These are phyloP conservation scores for Dicrurus megarhynchus DNA, from an alignment of 2,113 vertebrate species.

Conservation along the genomic window DNA sequence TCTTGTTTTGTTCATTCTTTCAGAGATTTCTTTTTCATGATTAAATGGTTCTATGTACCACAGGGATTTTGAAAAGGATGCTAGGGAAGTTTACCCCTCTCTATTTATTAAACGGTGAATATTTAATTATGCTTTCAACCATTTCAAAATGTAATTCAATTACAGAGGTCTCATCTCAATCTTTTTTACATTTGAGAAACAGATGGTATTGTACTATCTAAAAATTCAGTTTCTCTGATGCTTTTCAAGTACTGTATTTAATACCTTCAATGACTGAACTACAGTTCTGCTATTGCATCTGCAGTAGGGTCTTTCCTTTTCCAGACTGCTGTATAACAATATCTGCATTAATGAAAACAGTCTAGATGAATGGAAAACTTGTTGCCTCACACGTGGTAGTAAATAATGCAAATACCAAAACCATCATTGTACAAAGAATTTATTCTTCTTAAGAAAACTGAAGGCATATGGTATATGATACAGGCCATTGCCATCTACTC, in stretches of 20 bases:
- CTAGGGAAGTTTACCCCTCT: background rate
- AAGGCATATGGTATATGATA: background rate
- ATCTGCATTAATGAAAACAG: background rate
- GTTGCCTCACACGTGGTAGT: background rate
- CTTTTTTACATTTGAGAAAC: background rate
- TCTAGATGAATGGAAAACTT: background rate
- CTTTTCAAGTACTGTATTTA: background rate
- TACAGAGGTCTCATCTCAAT: background rate
- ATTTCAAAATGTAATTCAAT: background rate
- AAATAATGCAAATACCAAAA: background rate
- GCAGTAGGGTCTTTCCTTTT: background rate
- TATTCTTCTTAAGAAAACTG: background rate
- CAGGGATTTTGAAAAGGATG: background rate
- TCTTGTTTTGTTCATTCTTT: background rate
- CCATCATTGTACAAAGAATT: background rate
- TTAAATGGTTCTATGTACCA: background rate
- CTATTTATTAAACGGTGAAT: background rate
- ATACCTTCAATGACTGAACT: background rate
- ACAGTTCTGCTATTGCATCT: background rate
- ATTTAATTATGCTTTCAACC: background rate
- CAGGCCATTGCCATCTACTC: background rate
- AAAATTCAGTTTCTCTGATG: background rate
- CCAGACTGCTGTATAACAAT: background rate
- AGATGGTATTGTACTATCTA: background rate
- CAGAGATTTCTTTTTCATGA: background rate